Conservation (phyloP, 2,113 vertebrate genomes). For the Melanocharis versteri region DNA sequence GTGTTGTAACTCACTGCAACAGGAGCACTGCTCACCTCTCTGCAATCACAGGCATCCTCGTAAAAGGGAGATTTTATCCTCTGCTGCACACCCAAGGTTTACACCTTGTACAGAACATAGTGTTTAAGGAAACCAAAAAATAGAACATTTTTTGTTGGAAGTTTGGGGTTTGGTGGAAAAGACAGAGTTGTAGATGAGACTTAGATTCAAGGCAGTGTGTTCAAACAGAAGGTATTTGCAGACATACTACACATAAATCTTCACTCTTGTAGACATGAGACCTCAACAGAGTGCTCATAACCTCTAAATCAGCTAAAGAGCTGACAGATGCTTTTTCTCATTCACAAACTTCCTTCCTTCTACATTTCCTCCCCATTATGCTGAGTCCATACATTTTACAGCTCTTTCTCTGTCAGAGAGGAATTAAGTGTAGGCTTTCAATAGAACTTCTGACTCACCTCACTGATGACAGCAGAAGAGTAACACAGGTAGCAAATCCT, state of each 20-base stretch:
- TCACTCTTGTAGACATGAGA: neutral
- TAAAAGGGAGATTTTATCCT: slow-evolving; percentile 4
- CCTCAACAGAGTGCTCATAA: neutral
- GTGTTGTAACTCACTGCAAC: neutral
- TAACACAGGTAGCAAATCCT: neutral
- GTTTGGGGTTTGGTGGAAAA: neutral
- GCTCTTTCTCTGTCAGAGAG: neutral
- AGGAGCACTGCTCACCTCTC: neutral
- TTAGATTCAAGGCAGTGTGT: neutral
- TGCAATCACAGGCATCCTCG: neutral
- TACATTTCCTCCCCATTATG: slow-evolving; percentile 13
- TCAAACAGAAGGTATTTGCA: neutral
- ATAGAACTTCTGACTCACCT: neutral
- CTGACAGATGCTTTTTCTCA: slow-evolving; percentile 31
- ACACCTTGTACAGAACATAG: neutral
- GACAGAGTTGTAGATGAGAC: neutral
- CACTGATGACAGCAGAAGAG: neutral
- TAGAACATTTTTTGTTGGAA: neutral
- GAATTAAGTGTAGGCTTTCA: neutral
- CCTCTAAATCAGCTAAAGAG: neutral
- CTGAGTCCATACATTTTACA: neutral
- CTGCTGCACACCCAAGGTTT: neutral
- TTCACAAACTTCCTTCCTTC: slow-evolving; percentile 39
- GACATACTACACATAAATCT: neutral
- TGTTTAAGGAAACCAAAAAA: neutral